phyloP scores from a whole-genome alignment of 2,888 invertebrate genomes.

The Cantharis rufa region DNA sequence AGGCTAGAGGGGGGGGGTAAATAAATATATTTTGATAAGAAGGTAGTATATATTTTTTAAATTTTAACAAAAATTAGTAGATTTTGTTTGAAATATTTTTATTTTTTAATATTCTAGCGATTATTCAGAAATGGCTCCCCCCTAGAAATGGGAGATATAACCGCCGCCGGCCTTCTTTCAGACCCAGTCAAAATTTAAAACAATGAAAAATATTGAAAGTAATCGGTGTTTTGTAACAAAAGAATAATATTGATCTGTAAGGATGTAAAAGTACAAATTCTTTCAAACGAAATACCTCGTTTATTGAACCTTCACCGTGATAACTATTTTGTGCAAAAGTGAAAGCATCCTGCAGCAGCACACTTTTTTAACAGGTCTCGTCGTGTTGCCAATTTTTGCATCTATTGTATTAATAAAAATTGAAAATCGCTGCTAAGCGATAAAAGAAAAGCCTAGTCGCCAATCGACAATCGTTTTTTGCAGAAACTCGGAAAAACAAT shows the following conservation, averaged over 20 bases:
- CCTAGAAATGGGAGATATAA: no score
- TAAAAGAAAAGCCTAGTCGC: neutral
- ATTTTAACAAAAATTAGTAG: no score
- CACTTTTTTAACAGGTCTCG: neutral
- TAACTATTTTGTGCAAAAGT: neutral
- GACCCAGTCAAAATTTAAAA: neutral
- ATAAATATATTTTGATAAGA: no score
- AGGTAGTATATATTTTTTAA: no score
- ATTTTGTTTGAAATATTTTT: no score
- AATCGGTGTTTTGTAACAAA: neutral
- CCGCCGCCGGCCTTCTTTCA: no score
- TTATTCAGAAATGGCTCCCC: no score
- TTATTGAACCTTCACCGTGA: neutral
- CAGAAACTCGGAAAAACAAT: neutral
- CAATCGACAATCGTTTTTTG: neutral
- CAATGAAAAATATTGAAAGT: neutral
- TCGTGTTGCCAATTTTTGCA: neutral
- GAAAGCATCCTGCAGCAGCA: neutral
- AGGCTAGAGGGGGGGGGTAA: no score
- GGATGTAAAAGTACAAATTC: neutral
- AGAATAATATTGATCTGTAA: neutral
- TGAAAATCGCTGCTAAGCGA: neutral
- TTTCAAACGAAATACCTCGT: neutral
- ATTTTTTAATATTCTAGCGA: no score
- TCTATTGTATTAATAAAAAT: neutral